Evolutionary conservation across 2,113 vertebrate genomes (phyloP).

Genomic region (Corythornis vintsioides): DNA sequence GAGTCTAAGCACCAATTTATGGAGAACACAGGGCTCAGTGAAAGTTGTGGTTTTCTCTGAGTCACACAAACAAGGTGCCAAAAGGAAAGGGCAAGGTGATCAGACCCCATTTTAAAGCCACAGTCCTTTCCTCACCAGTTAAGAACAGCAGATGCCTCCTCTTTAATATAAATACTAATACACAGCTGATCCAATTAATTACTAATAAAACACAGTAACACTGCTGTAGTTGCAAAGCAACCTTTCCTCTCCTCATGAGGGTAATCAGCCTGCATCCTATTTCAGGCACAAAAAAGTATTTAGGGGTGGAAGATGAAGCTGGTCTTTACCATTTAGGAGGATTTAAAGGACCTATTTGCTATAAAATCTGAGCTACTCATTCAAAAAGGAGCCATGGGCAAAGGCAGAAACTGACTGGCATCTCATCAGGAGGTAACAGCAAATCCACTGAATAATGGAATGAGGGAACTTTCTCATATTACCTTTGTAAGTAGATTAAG

Average conservation of each 20-base stretch:
- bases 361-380: background rate
- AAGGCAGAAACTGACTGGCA: background rate
- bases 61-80: background rate
- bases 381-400: background rate
- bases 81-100: background rate
- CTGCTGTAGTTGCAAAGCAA: background rate
- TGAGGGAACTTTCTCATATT: background rate
- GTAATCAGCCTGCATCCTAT: background rate
- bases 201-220: background rate
- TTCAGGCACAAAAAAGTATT: background rate
- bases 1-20: background rate
- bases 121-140: background rate
- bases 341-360: background rate
- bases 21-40: rapidly evolving
- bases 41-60: background rate
- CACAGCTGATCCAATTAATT: background rate
- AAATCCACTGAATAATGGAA: constrained; percentile 4
- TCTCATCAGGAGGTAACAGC: background rate
- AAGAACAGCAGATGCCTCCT: background rate
- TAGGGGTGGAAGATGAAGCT: background rate
- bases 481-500: constrained; percentile 19
- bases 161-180: background rate
- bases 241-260: background rate
- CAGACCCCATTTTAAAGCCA: background rate
- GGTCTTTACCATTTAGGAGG: background rate